These are phyloP conservation scores for Ichneumon xanthorius DNA, from an alignment of 2,888 invertebrate species.

Conservation along the genomic window DNA sequence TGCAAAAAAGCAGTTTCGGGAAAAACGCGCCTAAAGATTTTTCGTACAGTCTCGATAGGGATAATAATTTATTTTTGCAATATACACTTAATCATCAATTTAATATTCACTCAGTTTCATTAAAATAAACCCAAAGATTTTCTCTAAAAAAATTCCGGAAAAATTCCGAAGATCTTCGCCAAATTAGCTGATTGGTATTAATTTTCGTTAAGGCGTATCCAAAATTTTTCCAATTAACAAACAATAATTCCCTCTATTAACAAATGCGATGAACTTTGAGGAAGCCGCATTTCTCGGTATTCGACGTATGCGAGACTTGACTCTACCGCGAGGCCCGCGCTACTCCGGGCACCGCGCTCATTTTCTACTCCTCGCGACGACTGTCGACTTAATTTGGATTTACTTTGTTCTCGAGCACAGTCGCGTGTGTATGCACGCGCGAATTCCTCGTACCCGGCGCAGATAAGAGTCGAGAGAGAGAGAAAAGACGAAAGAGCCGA, in stretches of 20 bases:
- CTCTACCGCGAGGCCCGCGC: slow-evolving; percentile 21
- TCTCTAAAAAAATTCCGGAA: too few relatives aligned
- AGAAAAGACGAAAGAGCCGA: slow-evolving; percentile 49
- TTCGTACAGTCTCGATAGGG: neutral
- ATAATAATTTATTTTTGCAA: neutral
- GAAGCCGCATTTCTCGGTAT: neutral
- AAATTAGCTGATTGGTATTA: too few relatives aligned
- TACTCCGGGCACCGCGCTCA: slow-evolving; percentile 39
- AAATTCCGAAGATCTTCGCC: too few relatives aligned
- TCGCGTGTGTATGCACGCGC: slow-evolving; percentile 61
- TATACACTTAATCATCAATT: too few relatives aligned
- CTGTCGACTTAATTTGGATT: slow-evolving; percentile 66
- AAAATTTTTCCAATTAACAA: too few relatives aligned
- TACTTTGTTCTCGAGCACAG: slow-evolving; percentile 72
- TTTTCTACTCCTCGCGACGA: slow-evolving; percentile 47
- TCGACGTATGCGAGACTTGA: slow-evolving; percentile 24
- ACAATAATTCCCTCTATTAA: too few relatives aligned
- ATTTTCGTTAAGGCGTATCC: too few relatives aligned
- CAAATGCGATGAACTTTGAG: too few relatives aligned
- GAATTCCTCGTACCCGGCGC: slow-evolving; percentile 52
- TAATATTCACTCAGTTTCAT: too few relatives aligned
- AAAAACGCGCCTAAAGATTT: too few relatives aligned
- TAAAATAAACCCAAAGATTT: too few relatives aligned
- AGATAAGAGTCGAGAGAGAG: slow-evolving; percentile 3
- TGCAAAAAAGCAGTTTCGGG: too few relatives aligned